Base-by-base conservation (phyloP, 2,888 invertebrate genomes). In the Blera fallax region DNA sequence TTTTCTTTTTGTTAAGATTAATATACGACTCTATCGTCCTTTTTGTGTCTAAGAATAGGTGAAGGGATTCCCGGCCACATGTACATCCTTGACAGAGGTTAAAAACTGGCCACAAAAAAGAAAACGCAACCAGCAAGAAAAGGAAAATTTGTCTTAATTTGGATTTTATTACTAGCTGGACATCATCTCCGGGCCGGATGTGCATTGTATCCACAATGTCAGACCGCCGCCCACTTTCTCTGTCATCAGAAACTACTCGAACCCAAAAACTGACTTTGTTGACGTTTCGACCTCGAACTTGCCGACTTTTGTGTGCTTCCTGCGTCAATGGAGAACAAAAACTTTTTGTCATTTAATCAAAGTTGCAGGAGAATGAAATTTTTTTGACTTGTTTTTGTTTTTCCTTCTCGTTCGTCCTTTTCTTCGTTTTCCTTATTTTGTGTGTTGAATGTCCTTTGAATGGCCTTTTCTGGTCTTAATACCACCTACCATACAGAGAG, bases 291-390 rank as follows among this genome's bases (percentile, higher is more conserved):
- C 82, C 76, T 81, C 82, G 69, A 70, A 77, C 82, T 82, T 77
- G 76, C 29, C 72, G 52, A 74, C 80, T 74, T 60, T 67, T 50
- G 62, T 62, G 56, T n/a, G 64, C 14, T 48, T 62, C 43, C 43
- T 29, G 58, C 67, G 62, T 70, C 76, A 62, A 34, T 60, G 52
- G 56, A 34, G 60, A 24, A 70, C 4, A 24, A 50, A 82, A 77
- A 64, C 32, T 82, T 82, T 82, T 82, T 76, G 82, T 82, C 82
- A 77, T 82, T 77, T 82, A 82, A 82, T 82, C 82, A 76, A 82
- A 82, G 48, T 82, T 82, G 76, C 76, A 82, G 48, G 54, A 54
- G 48, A 54, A 48, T 27, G 32, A 34, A 16, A 4, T 27, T 14
- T 69, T 16, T 54, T 48, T 48, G n/a, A n/a, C n/a, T n/a, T n/a